phyloP scores from a whole-genome alignment of 1,140 invertebrate genomes.

The Cherax destructor region DNA sequence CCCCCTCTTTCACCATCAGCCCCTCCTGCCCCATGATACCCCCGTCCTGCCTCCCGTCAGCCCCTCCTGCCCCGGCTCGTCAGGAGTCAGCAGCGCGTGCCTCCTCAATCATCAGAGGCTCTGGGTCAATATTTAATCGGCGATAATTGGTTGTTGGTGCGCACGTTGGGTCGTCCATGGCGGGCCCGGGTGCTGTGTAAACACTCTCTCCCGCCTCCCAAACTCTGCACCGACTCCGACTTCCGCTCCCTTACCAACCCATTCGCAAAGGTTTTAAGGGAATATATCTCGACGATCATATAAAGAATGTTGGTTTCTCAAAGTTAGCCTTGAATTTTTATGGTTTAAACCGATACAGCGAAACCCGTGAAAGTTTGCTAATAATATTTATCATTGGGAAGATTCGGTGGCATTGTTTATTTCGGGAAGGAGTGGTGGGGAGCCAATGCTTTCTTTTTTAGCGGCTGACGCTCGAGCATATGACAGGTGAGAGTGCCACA shows the following conservation, averaged over 20 bases:
- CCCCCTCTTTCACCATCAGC: background rate
- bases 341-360: no score
- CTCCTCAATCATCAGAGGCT: conserved; percentile 64
- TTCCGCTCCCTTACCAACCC: background rate
- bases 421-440: background rate
- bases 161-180: conserved; percentile 54
- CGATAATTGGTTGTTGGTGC: conserved; percentile 66
- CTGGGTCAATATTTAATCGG: conserved; percentile 66
- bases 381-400: background rate
- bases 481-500: background rate
- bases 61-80: conserved; percentile 33
- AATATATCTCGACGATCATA: no score
- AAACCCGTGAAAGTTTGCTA: background rate
- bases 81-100: conserved; percentile 60
- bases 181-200: conserved; percentile 50
- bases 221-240: background rate
- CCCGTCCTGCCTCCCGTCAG: background rate
- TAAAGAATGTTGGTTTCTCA: no score
- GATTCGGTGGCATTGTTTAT: conserved; percentile 26
- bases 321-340: no score
- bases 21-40: background rate
- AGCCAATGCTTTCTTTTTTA: conserved; percentile 13
- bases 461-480: background rate
- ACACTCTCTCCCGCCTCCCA: conserved; percentile 24
- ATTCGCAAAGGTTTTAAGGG: no score